phyloP scores from a whole-genome alignment of 1,140 invertebrate species.

The Drosophila sp. region DNA sequence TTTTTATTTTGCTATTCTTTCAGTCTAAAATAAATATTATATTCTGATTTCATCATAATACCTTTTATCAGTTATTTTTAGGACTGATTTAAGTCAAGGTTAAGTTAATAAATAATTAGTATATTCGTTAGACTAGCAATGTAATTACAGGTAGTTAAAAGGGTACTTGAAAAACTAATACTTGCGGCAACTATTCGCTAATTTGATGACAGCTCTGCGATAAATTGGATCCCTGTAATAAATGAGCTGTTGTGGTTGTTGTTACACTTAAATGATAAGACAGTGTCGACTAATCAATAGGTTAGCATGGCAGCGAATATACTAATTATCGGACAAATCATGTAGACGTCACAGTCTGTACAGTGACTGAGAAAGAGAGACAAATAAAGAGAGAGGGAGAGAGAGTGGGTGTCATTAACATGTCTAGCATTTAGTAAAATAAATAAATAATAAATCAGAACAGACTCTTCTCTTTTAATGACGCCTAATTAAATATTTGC shows the following conservation, averaged over 20 bases:
- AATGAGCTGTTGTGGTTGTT: constrained; percentile 1
- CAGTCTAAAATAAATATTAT: no score
- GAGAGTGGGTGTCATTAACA: constrained; percentile 4
- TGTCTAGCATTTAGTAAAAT: constrained; percentile 25
- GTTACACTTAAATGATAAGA: constrained; percentile 22
- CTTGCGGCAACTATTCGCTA: background rate
- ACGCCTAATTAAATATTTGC: background rate
- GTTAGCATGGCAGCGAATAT: background rate
- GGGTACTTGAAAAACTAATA: constrained; percentile 11
- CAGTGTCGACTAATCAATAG: constrained; percentile 1
- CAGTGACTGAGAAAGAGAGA: background rate
- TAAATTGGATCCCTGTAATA: constrained; percentile 17
- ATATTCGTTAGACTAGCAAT: no score
- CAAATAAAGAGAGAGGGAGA: background rate
- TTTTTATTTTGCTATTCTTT: no score
- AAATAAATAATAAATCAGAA: constrained; percentile 39
- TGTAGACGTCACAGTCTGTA: constrained; percentile 15
- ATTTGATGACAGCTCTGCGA: constrained; percentile 33
- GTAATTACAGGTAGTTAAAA: constrained; percentile 5
- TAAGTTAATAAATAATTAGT: no score
- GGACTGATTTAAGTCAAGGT: no score
- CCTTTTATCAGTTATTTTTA: no score
- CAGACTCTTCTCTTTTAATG: constrained; percentile 1
- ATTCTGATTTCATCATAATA: no score
- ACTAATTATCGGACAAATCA: constrained; percentile 5